Conservation (phyloP, 1,140 invertebrate genomes). For the Coptotermes formosanus region DNA sequence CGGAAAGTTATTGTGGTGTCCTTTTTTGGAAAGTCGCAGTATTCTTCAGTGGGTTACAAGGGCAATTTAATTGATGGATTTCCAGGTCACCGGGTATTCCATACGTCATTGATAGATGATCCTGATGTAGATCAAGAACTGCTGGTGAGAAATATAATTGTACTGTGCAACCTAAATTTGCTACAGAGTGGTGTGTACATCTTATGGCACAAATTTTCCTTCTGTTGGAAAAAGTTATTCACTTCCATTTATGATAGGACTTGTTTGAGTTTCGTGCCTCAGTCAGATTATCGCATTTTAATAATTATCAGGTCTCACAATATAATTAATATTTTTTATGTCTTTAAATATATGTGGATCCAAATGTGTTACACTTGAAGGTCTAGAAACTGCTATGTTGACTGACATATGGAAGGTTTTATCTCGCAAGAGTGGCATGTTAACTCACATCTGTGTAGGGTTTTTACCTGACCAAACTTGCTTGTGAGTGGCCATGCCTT, state of each 20-base stretch:
- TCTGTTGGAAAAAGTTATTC: not conserved
- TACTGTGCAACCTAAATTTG: constrained; percentile 17
- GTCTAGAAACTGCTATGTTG: no score
- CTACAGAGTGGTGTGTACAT: not conserved
- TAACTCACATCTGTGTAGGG: no score
- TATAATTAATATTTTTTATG: no score
- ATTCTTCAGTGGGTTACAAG: constrained; percentile 59
- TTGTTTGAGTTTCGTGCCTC: no score
- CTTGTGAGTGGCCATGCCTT: no score
- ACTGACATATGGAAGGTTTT: no score
- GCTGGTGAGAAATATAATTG: constrained; percentile 45
- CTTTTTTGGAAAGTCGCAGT: constrained; percentile 65
- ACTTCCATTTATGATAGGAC: not conserved
- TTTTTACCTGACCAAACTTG: no score
- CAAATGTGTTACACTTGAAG: no score
- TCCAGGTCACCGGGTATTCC: constrained; percentile 50
- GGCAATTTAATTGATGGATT: constrained; percentile 56
- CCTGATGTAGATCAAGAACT: constrained; percentile 46
- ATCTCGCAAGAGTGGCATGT: no score
- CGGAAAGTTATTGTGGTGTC: constrained; percentile 63
- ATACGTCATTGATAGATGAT: constrained; percentile 51
- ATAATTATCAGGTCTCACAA: no score
- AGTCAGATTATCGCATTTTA: no score
- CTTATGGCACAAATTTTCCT: not conserved
- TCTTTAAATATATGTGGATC: no score